These are phyloP conservation scores for Dioctria rufipes DNA, from an alignment of 2,888 invertebrate genomes.

Conservation along the genomic window DNA sequence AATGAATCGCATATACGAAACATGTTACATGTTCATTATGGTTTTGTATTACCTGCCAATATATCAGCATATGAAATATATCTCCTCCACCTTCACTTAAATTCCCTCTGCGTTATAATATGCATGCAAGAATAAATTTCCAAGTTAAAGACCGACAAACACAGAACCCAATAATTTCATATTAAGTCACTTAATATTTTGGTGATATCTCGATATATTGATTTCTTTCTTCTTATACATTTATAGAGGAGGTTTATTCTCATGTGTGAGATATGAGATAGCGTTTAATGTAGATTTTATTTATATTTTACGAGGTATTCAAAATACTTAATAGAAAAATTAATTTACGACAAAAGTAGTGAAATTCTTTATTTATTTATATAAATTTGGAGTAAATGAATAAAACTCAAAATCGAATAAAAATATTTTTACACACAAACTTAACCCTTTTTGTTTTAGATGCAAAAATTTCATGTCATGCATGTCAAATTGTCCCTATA, in stretches of 20 bases:
- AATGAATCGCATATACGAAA: constrained; percentile 50
- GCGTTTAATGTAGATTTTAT: no score
- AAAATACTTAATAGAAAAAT: no score
- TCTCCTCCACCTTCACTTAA: constrained; percentile 39
- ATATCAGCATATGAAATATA: constrained; percentile 49
- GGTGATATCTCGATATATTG: constrained; percentile 59
- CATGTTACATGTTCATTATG: constrained; percentile 53
- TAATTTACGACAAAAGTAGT: no score
- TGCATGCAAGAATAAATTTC: constrained; percentile 36
- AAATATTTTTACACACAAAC: no score
- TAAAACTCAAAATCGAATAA: no score
- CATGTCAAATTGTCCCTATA: no score
- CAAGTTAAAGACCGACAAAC: constrained; percentile 21
- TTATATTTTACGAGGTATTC: no score
- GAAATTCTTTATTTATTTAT: no score
- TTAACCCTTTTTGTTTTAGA: no score
- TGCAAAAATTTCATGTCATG: no score
- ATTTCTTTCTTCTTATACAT: constrained; percentile 45
- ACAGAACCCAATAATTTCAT: constrained; percentile 55
- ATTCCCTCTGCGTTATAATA: constrained; percentile 31
- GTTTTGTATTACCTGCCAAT: constrained; percentile 52
- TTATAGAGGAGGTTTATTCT: constrained; percentile 7
- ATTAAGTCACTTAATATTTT: constrained; percentile 58
- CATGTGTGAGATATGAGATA: no score
- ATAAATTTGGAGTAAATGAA: no score